Evolutionary conservation across 2,113 vertebrate species (phyloP), one percentile per base, ranked within the genome.

Genomic region (Heteronetta atricapilla): DNA sequence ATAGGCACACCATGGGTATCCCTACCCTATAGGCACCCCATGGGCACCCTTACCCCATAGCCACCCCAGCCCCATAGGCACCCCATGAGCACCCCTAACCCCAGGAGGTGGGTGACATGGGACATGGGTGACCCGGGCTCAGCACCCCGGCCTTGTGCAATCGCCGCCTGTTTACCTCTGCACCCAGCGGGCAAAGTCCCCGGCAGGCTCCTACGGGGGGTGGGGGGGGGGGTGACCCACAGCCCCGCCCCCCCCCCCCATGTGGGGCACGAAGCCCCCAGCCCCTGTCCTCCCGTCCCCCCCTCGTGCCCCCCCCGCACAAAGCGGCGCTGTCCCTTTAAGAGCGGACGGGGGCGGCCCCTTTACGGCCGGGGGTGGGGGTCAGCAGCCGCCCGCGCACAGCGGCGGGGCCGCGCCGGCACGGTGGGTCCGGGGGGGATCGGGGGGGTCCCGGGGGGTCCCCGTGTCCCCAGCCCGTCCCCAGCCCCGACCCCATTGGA

Each of bases 281-380:
- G 46, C 46, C 46, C 46, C 46, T 20, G 18, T 4, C 46, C 46
- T 19, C 19, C 4, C 46, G 10, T 10, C 26, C 11, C 29, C 36
- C 17, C 19, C 44, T 19, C 44, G 44, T 19, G 18, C 13, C 19
- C 40, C 63, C 44, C 18, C 26, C 8, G 28, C 3, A 22, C 28
- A 63, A 23, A 33, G 36, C 4, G 18, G 7, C 28, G 38, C 77
- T 88, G 84, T 29, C 62, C 13, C 94, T 96, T 96, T 95, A 95
- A 96, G 87, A 64, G 68, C 48, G 33, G 74, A 84, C 64, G 82
- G 88, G 68, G 83, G 72, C 31, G 86, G 91, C 56, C 42, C 76
- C 91, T 90, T 95, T 82, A 92, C 82, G 82, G 8, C 0, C 18
- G 25, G 42, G 10, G 36, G 36, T 7, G 8, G 20, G 6, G 15